phyloP scores from a whole-genome alignment of 2,888 invertebrate species.

The Calameuta filiformis region DNA sequence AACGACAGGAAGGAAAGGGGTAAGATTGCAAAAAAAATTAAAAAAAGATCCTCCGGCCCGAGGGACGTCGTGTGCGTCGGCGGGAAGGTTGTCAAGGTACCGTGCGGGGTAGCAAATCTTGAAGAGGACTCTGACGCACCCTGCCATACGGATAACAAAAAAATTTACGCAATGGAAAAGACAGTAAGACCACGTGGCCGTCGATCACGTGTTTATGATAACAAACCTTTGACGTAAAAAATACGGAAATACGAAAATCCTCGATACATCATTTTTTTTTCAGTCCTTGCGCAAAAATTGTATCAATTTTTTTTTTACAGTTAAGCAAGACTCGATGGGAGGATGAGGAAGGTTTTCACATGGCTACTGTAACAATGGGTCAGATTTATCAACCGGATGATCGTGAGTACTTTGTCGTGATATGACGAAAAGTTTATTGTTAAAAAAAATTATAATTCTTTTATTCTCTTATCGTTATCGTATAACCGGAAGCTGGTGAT shows the following conservation, averaged over 20 bases:
- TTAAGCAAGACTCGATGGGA: constrained; percentile 26
- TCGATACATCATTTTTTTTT: too few species aligned
- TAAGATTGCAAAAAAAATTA: not conserved
- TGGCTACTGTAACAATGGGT: constrained; percentile 25
- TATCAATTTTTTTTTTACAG: constrained; percentile 1
- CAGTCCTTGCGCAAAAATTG: not conserved
- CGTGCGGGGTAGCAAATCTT: constrained; percentile 18
- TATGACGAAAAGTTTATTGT: not conserved
- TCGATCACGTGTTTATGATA: not conserved
- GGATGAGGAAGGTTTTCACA: constrained; percentile 29
- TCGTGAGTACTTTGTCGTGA: constrained; percentile 15
- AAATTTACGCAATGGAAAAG: constrained; percentile 23
- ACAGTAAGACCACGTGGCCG: constrained; percentile 18
- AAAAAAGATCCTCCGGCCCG: constrained; percentile 16
- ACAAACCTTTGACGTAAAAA: too few species aligned
- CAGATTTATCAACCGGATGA: constrained; percentile 26
- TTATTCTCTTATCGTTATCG: too few species aligned
- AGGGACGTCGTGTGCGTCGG: constrained; percentile 18
- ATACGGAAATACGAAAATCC: too few species aligned
- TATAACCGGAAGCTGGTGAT: not conserved
- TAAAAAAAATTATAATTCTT: too few species aligned
- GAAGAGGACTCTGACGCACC: constrained; percentile 7
- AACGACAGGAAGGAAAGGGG: not conserved
- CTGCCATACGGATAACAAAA: not conserved
- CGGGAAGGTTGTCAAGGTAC: constrained; percentile 21